Conservation (phyloP, 2,797 vertebrate genomes). For the Clangula hyemalis region DNA sequence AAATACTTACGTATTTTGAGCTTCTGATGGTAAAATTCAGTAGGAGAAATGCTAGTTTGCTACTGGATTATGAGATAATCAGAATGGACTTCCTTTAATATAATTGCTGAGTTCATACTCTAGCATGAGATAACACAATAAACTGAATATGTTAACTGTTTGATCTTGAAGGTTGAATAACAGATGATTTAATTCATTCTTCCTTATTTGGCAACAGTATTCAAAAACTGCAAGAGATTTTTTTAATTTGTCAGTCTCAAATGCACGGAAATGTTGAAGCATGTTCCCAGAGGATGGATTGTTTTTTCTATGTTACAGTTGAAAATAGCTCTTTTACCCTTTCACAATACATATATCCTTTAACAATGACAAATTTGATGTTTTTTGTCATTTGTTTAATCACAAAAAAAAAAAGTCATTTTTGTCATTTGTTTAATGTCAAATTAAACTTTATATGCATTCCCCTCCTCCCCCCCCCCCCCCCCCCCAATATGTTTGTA, state of each 20-base stretch:
- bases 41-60: neutral
- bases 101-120: neutral
- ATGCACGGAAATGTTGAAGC: neutral
- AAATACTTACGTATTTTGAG: neutral
- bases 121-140: neutral
- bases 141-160: neutral
- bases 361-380: neutral
- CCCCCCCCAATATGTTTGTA: fast-evolving
- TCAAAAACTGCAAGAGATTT: neutral
- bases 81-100: neutral
- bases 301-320: neutral
- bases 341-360: neutral
- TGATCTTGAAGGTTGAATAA: neutral
- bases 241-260: neutral
- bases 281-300: neutral
- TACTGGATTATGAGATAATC: neutral
- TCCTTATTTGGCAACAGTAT: neutral
- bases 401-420: no score
- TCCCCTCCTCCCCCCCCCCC: fast-evolving
- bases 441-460: neutral
- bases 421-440: neutral
- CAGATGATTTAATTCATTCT: neutral
- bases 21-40: neutral
- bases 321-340: neutral
- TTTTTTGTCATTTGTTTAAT: no score